Evolutionary conservation across 2,113 vertebrate species (phyloP).

Genomic region (Misgurnus anguillicaudatus): DNA sequence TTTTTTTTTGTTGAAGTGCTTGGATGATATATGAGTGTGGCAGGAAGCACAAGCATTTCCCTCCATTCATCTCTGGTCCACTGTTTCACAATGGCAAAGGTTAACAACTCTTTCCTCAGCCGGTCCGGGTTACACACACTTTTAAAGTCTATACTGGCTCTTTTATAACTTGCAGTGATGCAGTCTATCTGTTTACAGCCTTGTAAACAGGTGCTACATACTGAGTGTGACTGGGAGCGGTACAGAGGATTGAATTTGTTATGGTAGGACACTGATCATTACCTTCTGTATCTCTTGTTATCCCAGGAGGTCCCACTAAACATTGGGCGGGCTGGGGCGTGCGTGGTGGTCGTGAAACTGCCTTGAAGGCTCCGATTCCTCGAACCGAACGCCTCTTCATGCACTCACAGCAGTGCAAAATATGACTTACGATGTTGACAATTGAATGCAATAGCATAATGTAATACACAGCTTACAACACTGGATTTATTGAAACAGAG

Average conservation of each 20-base stretch:
- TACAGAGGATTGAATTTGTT: slow-evolving; percentile 28
- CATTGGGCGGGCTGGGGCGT: slow-evolving; percentile 92
- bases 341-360: slow-evolving; percentile 89
- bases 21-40: slow-evolving; percentile 4
- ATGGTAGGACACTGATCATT: slow-evolving; percentile 55
- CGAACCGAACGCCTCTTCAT: slow-evolving; percentile 54
- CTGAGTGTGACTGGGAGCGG: slow-evolving; percentile 9
- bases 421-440: slow-evolving; percentile 25
- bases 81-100: slow-evolving; percentile 33
- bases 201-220: background rate
- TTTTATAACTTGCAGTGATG: slow-evolving; percentile 16
- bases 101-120: slow-evolving; percentile 24
- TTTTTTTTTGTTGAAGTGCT: background rate
- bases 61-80: slow-evolving; percentile 44
- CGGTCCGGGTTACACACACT: slow-evolving; percentile 1
- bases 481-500: slow-evolving; percentile 10
- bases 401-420: slow-evolving; percentile 58
- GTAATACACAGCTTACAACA: background rate
- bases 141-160: background rate
- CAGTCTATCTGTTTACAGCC: background rate
- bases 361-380: slow-evolving; percentile 74
- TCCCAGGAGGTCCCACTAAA: slow-evolving; percentile 92
- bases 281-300: slow-evolving; percentile 60
- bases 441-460: slow-evolving; percentile 10
- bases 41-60: slow-evolving; percentile 48